Conservation (phyloP, 2,888 invertebrate genomes). For the Epinotia demarniana region DNA sequence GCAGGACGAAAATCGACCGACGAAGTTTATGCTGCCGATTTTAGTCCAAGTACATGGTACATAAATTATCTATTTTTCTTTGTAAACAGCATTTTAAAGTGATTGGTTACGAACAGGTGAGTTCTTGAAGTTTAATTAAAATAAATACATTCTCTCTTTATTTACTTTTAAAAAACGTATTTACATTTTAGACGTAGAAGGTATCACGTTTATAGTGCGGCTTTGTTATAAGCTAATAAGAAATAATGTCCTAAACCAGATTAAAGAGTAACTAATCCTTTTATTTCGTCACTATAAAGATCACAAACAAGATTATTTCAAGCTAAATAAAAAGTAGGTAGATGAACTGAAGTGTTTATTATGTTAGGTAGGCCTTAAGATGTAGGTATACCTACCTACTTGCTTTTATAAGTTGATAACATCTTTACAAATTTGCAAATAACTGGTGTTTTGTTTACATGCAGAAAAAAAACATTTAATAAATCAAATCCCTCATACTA, state of each 20-base stretch:
- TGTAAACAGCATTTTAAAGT: too few species aligned
- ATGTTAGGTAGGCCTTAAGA: not conserved
- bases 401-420: slow-evolving; percentile 1
- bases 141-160: not conserved
- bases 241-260: not conserved
- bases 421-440: not conserved
- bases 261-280: not conserved
- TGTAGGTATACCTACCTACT: too few species aligned
- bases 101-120: too few species aligned
- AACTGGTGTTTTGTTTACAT: not conserved
- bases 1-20: too few species aligned
- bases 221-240: not conserved
- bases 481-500: not conserved
- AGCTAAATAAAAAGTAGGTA: not conserved
- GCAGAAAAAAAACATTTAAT: not conserved
- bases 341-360: not conserved
- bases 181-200: not conserved
- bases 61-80: too few species aligned
- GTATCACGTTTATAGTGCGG: not conserved
- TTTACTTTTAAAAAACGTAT: not conserved
- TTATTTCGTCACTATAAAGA: not conserved
- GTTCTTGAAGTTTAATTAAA: too few species aligned
- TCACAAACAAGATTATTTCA: not conserved
- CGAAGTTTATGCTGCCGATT: too few species aligned
- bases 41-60: too few species aligned